Base-by-base conservation (phyloP, 2,113 vertebrate species). In the Sigmodon hispidus region DNA sequence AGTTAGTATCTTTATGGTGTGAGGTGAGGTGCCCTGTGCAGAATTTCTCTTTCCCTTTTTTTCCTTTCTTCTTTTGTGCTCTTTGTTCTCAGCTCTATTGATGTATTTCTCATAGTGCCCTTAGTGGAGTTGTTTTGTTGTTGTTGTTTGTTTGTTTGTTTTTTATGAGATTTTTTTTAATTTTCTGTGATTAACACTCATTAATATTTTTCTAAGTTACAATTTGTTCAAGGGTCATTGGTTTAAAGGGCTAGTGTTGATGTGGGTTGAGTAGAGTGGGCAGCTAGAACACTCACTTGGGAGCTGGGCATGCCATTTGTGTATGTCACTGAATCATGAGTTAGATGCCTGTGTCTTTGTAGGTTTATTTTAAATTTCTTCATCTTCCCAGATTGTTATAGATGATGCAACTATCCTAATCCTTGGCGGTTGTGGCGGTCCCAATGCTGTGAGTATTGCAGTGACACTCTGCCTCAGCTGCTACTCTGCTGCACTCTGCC, bases 351-450 rank as follows among this genome's bases (percentile, higher is more conserved):
- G 1, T 91, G 87, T 92, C 73, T 73, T 83, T 93, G 72, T 86
- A 59, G 40, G 63, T 88, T 96, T 77, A 96, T 92, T 97, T 96
- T 94, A 88, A 86, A 90, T 90, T 87, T 96, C 87, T 97, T 89
- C 50, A 40, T 61, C 75, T 96, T 52, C 69, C 34, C 97, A 99
- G 99, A 99, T 99, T 73, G 98, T 99, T 50, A 99, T 99, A 93
- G 99, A 99, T 87, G 98, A 98, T 1, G 98, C 99, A 90, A 99
- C 99, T 2, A 98, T 99, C 96, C 98, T 99, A 87, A 99, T 99
- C 97, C 98, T 99, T 0, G 99, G 99, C 72, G 99, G 99, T 76
- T 99, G 99, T 21, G 99, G 99, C 0, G 99, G 99, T n/a, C 99
- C 99, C 36, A 99, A 99, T 89, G 99, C 99, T 90, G 99, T 99